Base-by-base conservation (phyloP, 1,140 invertebrate genomes). In the Eriosoma lanigerum region DNA sequence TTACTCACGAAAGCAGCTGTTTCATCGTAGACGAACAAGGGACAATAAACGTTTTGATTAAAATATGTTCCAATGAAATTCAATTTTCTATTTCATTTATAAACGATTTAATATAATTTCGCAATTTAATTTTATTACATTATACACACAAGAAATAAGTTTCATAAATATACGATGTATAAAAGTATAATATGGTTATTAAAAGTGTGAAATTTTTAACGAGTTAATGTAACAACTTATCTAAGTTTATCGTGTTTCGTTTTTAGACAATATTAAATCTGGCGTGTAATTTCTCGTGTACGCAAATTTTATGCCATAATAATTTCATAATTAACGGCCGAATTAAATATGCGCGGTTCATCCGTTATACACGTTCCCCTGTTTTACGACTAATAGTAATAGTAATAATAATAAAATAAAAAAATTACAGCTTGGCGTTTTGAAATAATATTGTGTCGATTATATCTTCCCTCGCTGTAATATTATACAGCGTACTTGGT, bases 311-410 rank as follows among this genome's bases (percentile, higher is more conserved):
- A 72, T 72, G 24, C 46, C 19, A n/a, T 29, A 72, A 52, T 72
- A 72, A 50, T 70, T 70, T 70, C 66, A 50, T 70, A 70, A 72
- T 72, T 72, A 72, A 72, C 68, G 68, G 52, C 68, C 46, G 17
- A 52, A 52, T 72, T 72, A 72, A 50, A 72, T 21, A 24, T 50
- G 68, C 48, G 68, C 48, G 68, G 68, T 72, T 72, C 17, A 26
- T 72, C 24, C 68, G 17, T 52, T 72, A 52, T 52, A 29, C 24
- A 52, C 32, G 32, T 38, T 72, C 17, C 46, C 24, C 64, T 21
- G 13, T 17, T n/a, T 54, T 6, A n/a, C 8, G 21, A 13, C 21
- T 26, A 13, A 24, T 70, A 26, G 48, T 50, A 60, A 60, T 13
- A 29, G 5, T 26, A 19, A 32, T n/a, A 62, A 62, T 32, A 44